Conservation (phyloP, 2,888 invertebrate species). For the Norana najaformis region DNA sequence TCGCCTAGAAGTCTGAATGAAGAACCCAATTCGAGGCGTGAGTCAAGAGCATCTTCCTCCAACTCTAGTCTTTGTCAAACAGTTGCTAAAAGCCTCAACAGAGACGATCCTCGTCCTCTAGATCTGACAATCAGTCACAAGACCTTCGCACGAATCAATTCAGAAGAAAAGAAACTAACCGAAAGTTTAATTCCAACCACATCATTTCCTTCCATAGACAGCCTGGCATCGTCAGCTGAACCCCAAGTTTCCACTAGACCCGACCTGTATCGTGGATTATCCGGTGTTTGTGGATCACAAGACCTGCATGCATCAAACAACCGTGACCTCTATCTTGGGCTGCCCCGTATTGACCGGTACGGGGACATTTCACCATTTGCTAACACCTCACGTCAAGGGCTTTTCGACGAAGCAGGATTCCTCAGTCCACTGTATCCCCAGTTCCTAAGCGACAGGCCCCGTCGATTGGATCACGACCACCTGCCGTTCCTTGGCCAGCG, state of each 20-base stretch:
- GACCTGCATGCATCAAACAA: background rate
- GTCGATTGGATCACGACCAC: conserved; percentile 90
- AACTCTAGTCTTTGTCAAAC: background rate
- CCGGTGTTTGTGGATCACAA: background rate
- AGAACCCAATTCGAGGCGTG: background rate
- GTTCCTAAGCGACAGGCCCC: conserved; percentile 94
- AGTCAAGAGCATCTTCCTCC: conserved; percentile 44
- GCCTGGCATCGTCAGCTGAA: background rate
- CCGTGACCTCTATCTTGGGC: background rate
- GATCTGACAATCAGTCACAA: background rate
- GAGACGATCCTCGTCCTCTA: background rate
- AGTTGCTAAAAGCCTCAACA: background rate
- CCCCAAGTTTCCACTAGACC: background rate
- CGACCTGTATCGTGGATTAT: background rate
- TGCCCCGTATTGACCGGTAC: background rate
- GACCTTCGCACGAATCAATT: background rate
- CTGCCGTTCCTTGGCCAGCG: conserved; percentile 92
- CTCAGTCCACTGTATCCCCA: conserved; percentile 82
- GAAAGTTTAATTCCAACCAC: background rate
- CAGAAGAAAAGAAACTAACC: background rate
- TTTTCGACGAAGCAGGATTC: background rate
- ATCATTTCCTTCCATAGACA: background rate
- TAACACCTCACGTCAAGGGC: background rate
- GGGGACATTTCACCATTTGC: background rate
- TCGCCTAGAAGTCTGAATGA: background rate